Conservation (phyloP, 2,797 vertebrate genomes). For the Aeoliscus strigatus region DNA sequence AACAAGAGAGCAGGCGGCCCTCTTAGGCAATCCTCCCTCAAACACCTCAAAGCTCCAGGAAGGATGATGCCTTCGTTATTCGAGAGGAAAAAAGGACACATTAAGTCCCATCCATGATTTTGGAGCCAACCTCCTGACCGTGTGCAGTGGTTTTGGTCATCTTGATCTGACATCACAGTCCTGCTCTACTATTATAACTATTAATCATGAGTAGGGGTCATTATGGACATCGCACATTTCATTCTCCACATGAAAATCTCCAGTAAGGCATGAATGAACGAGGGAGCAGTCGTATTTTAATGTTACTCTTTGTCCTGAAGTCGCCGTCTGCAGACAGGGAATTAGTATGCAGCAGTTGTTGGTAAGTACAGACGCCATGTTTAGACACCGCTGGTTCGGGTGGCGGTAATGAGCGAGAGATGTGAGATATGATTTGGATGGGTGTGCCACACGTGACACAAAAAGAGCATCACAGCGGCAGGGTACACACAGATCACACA, state of each 20-base stretch:
- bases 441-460: slow-evolving; percentile 40
- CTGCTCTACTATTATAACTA: neutral
- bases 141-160: too few species aligned
- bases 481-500: slow-evolving; percentile 11
- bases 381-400: slow-evolving; percentile 64
- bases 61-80: slow-evolving; percentile 18
- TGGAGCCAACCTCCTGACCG: slow-evolving; percentile 4
- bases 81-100: slow-evolving; percentile 16
- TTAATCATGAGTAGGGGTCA: too few species aligned
- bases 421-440: slow-evolving; percentile 54
- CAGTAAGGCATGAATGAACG: too few species aligned
- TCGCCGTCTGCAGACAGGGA: neutral
- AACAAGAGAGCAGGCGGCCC: slow-evolving; percentile 25
- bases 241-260: too few species aligned
- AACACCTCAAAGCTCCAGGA: slow-evolving; percentile 21
- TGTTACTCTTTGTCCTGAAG: slow-evolving; percentile 1
- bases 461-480: slow-evolving; percentile 51
- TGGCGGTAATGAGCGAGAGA: slow-evolving; percentile 61
- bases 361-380: slow-evolving; percentile 40
- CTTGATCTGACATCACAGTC: slow-evolving; percentile 6
- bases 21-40: slow-evolving; percentile 12
- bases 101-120: slow-evolving; percentile 18
- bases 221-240: too few species aligned
- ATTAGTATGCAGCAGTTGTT: slow-evolving; percentile 18
- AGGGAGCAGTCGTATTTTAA: neutral